Evolutionary conservation across 2,797 vertebrate genomes (phyloP).

Genomic region (Pipistrellus pygmaeus): DNA sequence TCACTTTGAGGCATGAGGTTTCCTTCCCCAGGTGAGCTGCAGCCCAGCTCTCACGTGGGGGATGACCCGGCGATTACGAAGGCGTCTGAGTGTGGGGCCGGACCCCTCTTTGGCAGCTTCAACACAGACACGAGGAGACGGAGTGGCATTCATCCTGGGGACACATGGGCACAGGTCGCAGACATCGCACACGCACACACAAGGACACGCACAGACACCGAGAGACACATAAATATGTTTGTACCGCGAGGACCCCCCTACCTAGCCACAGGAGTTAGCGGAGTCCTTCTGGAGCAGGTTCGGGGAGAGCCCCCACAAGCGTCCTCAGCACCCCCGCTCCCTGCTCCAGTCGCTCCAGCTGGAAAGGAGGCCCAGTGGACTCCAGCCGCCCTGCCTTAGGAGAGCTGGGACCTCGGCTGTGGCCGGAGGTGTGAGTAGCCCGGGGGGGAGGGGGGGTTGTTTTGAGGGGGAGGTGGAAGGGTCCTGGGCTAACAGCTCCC

Average conservation of each 20-base stretch:
- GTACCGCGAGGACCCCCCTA: conserved; percentile 72
- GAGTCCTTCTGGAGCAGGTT: conserved; percentile 40
- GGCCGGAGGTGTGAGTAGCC: too few relatives aligned
- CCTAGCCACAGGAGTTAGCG: conserved; percentile 54
- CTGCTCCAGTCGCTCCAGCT: background rate
- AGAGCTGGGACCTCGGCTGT: background rate
- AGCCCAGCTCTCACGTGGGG: background rate
- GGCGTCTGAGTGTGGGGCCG: background rate
- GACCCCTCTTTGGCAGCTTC: conserved; percentile 48
- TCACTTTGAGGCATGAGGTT: background rate
- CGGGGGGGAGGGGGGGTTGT: background rate
- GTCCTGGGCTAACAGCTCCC: background rate
- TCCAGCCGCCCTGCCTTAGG: background rate
- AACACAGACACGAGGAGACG: background rate
- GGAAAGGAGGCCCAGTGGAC: background rate
- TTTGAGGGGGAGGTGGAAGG: background rate
- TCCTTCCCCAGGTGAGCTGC: background rate
- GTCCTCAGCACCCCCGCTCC: background rate
- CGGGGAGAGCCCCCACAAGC: background rate
- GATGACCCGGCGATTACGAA: conserved; percentile 6
- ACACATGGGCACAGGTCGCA: background rate
- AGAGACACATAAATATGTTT: conserved; percentile 71
- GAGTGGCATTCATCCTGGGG: conserved; percentile 9
- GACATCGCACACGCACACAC: background rate
- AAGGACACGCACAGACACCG: background rate